These are phyloP conservation scores for Drosophila willistoni DNA, from an alignment of 1,140 invertebrate genomes.

Conservation along the genomic window DNA sequence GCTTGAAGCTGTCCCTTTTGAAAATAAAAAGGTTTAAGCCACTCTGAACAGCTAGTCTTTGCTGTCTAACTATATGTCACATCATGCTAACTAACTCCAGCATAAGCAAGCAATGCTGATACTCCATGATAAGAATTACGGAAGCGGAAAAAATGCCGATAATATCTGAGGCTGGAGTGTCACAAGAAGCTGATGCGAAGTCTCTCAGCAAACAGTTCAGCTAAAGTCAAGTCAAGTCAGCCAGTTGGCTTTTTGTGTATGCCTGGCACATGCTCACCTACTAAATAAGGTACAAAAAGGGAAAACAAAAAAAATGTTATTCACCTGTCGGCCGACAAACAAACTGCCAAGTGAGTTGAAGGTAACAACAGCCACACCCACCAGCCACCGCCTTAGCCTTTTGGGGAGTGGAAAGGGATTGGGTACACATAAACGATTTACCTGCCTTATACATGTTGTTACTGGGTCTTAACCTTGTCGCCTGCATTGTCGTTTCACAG, in stretches of 20 bases:
- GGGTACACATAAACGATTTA: constrained; percentile 62
- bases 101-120: constrained; percentile 43
- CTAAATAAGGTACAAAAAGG: constrained; percentile 49
- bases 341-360: constrained; percentile 6
- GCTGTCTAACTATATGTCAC: not conserved
- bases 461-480: constrained; percentile 65
- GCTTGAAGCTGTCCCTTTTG: too few species aligned
- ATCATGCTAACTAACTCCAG: constrained; percentile 6
- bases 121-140: constrained; percentile 76
- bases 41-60: not conserved
- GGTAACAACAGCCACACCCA: constrained; percentile 16
- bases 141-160: constrained; percentile 78
- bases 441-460: constrained; percentile 18
- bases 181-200: constrained; percentile 35
- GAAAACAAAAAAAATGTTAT: constrained; percentile 54
- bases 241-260: constrained; percentile 59
- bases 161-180: constrained; percentile 47
- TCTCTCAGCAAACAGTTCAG: constrained; percentile 33
- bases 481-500: constrained; percentile 33
- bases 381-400: constrained; percentile 48
- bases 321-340: constrained; percentile 64
- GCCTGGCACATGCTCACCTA: constrained; percentile 58
- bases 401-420: constrained; percentile 1
- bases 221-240: constrained; percentile 1
- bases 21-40: not conserved